A percentile compares a stretch with the other conserved stretches of the same genome.
phyloP scores from a whole-genome alignment of 2,888 invertebrate genomes.

The Dicycla oo region DNA sequence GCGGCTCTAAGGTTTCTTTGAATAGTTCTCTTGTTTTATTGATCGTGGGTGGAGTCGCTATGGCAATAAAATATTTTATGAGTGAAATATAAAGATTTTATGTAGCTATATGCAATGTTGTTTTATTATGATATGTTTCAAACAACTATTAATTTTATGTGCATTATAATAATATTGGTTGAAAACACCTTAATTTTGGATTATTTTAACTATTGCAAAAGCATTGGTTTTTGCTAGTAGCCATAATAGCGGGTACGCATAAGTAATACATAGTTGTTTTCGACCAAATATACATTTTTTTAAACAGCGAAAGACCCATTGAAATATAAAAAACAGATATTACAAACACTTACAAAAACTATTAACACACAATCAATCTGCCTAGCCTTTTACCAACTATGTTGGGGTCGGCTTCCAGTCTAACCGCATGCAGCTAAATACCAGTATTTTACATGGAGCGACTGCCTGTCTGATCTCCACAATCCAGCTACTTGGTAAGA shows the following conservation, averaged over 20 bases:
- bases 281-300: background rate
- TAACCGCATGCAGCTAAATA: too few relatives aligned
- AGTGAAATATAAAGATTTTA: conserved; percentile 36
- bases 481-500: too few relatives aligned
- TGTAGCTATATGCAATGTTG: conserved; percentile 30
- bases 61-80: conserved; percentile 43
- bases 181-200: background rate
- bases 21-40: conserved; percentile 29
- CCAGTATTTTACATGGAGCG: too few relatives aligned
- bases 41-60: conserved; percentile 26
- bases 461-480: too few relatives aligned
- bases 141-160: conserved; percentile 34
- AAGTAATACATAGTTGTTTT: background rate
- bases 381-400: too few relatives aligned
- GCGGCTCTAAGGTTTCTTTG: conserved; percentile 5
- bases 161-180: conserved; percentile 9
- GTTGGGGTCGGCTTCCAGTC: too few relatives aligned
- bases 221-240: background rate
- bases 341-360: too few relatives aligned
- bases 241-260: too few relatives aligned
- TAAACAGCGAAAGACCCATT: too few relatives aligned
- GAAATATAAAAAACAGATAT: too few relatives aligned
- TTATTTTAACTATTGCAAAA: background rate
- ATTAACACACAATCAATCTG: too few relatives aligned
- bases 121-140: conserved; percentile 43